Base-by-base conservation (phyloP, 2,113 vertebrate species). In the Excalfactoria chinensis region DNA sequence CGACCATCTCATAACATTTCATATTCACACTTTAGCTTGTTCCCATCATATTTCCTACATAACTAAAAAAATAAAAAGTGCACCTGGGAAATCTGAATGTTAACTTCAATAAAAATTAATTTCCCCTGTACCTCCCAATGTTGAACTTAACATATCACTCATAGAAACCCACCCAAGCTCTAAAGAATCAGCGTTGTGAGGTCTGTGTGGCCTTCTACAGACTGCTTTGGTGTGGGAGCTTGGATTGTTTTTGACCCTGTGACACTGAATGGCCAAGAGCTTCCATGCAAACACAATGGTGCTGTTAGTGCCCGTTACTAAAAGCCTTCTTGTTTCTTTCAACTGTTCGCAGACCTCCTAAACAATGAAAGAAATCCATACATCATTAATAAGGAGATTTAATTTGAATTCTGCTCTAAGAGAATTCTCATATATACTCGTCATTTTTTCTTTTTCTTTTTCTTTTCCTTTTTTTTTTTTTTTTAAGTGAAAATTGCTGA, bases 251-350 rank as follows among this genome's bases (percentile, higher is more conserved):
- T 64, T 96, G 96, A 96, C 93, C 96, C 96, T 83, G 88, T 95
- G 95, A 96, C 93, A 94, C 64, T 94, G 94, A 95, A 93, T 89
- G 91, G 82, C 94, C 95, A 95, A 93, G 89, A 93, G 87, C 89
- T 89, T 96, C 94, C 91, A 95, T 68, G 87, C 84, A 94, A 93
- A 78, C 89, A 96, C 95, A 96, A 96, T 95, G 94, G 89, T 95
- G 93, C 90, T 95, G 89, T 95, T 96, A 93, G 95, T 96, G 87
- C 89, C 91, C 91, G 80, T 93, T 95, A 89, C 91, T 93, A 93
- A 96, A 93, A 91, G 94, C 87, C 69, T 93, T 93, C 95, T 95
- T 96, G 93, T 96, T 95, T 94, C 95, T 96, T 96, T 96, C 94
- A 95, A 88, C 91, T 74, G 72, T 79, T 93, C 84, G 53, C 72